These are phyloP conservation scores for Cybosia mesomella DNA, from an alignment of 2,888 invertebrate species.

Conservation along the genomic window DNA sequence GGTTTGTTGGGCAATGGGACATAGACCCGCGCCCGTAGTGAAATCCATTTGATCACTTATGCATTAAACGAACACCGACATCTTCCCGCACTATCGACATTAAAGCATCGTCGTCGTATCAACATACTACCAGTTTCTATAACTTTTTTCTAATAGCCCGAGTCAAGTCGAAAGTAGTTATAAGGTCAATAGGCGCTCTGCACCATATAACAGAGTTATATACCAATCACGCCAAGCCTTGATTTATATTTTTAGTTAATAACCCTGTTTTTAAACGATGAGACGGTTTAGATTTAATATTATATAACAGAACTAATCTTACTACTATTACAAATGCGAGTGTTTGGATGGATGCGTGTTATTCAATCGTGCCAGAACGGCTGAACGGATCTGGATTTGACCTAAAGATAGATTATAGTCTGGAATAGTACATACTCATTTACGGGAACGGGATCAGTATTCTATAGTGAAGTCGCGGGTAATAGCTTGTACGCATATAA, in stretches of 20 bases:
- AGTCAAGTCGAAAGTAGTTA: slow-evolving; percentile 69
- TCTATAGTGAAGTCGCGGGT: neutral
- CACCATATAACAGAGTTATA: slow-evolving; percentile 50
- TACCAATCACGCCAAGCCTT: slow-evolving; percentile 62
- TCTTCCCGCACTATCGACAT: slow-evolving; percentile 54
- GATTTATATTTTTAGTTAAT: slow-evolving; percentile 49
- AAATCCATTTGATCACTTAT: slow-evolving; percentile 80
- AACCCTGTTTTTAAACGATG: slow-evolving; percentile 28
- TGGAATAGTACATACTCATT: neutral
- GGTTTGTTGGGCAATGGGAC: slow-evolving; percentile 81
- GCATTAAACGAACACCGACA: slow-evolving; percentile 81
- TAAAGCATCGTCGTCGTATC: slow-evolving; percentile 53
- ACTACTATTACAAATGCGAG: neutral
- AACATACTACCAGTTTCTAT: slow-evolving; percentile 64
- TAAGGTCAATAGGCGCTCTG: slow-evolving; percentile 61
- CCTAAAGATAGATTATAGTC: neutral
- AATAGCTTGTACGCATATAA: neutral
- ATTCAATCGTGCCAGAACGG: neutral
- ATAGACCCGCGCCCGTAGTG: slow-evolving; percentile 72
- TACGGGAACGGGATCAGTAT: neutral
- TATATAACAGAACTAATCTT: slow-evolving; percentile 21
- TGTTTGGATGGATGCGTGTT: neutral
- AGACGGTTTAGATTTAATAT: slow-evolving; percentile 24
- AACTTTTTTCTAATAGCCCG: slow-evolving; percentile 64
- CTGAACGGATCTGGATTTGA: neutral